Evolutionary conservation across 2,888 invertebrate species (phyloP), one percentile per base, ranked within the genome.

Genomic region (Brachyptera risi): DNA sequence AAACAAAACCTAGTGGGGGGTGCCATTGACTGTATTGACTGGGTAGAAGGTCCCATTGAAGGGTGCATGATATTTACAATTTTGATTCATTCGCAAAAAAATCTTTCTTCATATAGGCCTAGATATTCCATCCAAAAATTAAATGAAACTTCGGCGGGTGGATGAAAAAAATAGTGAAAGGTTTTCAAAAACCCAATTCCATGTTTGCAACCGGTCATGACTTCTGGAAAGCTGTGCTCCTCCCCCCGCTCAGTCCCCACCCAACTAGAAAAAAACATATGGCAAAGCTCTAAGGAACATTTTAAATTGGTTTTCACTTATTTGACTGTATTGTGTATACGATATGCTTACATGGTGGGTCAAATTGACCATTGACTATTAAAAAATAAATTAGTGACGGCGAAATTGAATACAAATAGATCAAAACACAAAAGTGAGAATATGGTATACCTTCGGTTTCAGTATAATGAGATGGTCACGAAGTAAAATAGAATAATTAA

Each of bases 1-100:
- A 35, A 54, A 54, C 35, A 37, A 37, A 54, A 21, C 35, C n/a
- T 47, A 37, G 54, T 38, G 35, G 54, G 54, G 23, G 54, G 54
- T 37, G 7, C 17, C 37, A 21, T 21, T 37, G 19, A 37, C 19
- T 15, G n/a, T n/a, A n/a, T 54, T 11, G 54, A 21, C 23, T 21
- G 24, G 21, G 24, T 5, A 11, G 31, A 7, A 11, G 31, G 31
- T 31, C 23, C 24, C 23, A 47, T 44, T 47, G 47, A 54, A 37
- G 54, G 54, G 54, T 37, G 37, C 23, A 37, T 54, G 54, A 54
- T 54, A 47, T 21, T 47, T 47, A 47, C 21, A 47, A 24, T 47
- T 47, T 47, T 2, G 21, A 21, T 21, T 47, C 47, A 24, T 47
- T 24, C 21, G 47, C n/a, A 47, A n/a, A n/a, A n/a, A n/a, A n/a